Evolutionary conservation across 2,888 invertebrate species (phyloP), one percentile per base, ranked within the genome.

Genomic region (Stenotaenia linearis): DNA sequence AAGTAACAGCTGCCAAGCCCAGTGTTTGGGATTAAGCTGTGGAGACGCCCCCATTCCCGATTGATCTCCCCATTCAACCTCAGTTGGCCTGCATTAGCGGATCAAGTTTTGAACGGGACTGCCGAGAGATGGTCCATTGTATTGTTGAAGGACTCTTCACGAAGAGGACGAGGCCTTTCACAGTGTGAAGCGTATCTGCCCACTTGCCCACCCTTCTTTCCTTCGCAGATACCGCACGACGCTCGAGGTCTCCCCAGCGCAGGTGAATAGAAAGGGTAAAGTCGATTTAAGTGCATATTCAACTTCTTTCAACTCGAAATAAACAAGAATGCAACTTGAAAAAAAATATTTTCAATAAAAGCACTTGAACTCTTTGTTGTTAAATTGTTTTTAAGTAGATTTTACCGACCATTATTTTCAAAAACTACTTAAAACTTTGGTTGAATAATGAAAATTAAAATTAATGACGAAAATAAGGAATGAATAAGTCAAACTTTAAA

Each of bases 41-140:
- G 69, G 69, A 69, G 69, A 69, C 69, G 69, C 28, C 69, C 69
- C 69, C 69, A n/a, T 69, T 69, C 69, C 69, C 69, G 69, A 69
- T 69, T 69, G 69, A 69, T 69, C 69, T 69, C 69, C 69, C 69
- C 69, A 69, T 69, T 69, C 69, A 69, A 69, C 69, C 69, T 69
- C 69, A 69, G 69, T 69, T 69, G 69, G 69, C 69, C 69, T 69
- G 69, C 69, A 69, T 69, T 69, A 69, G 69, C 69, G 69, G 69
- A 69, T 69, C 69, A 69, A 69, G 69, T 69, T 69, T 69, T 69
- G 28, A 69, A 28, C 69, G 28, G 28, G 69, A 69, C 69, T 23
- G 10, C 69, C 69, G 69, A 23, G 69, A 28, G 69, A 69, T 69
- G 69, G 61, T n/a, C 69, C 69, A 69, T 69, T 69, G 69, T 69